Evolutionary conservation across 2,888 invertebrate species (phyloP), one percentile per base, ranked within the genome.

Genomic region (Tiphia femorata): DNA sequence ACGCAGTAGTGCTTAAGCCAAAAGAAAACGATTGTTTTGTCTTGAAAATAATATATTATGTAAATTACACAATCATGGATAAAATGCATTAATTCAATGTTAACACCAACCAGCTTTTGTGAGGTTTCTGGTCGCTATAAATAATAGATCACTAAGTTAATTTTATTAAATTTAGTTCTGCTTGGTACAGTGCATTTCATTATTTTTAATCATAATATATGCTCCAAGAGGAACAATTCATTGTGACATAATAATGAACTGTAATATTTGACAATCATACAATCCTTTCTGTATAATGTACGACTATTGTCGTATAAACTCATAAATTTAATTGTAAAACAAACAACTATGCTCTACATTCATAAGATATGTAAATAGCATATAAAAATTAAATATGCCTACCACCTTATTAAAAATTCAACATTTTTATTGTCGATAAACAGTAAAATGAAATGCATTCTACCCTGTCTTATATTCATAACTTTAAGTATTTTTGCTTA

Each of bases 401-500:
- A n/a, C n/a, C n/a, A n/a, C n/a, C n/a, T n/a, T n/a, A n/a, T n/a
- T n/a, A n/a, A n/a, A n/a, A 3, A 4, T 19, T 17, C 10, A 8
- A 35, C 8, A 5, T 12, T 0, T 37, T 10, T 49, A 25, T 40
- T 49, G 25, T 17, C n/a, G 12, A 37, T 49, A 14, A n/a, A n/a
- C n/a, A n/a, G n/a, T n/a, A n/a, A n/a, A n/a, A n/a, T 49, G 67
- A 62, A 49, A 64, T 76, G 74, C 76, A 75, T 62, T 73, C 72
- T 74, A 72, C 56, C 64, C 60, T 47, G 58, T 72, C 62, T 66
- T 74, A 57, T 56, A 63, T 69, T 67, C 68, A 72, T 73, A 78
- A 73, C 70, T 72, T 62, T 76, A 73, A 64, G 71, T 57, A 67
- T 64, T 64, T n/a, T 68, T 66, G 80, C 81, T 82, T 81, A 58